These are phyloP conservation scores for Ficedula albicollis DNA, from an alignment of 2,797 vertebrate species.

Conservation along the genomic window DNA sequence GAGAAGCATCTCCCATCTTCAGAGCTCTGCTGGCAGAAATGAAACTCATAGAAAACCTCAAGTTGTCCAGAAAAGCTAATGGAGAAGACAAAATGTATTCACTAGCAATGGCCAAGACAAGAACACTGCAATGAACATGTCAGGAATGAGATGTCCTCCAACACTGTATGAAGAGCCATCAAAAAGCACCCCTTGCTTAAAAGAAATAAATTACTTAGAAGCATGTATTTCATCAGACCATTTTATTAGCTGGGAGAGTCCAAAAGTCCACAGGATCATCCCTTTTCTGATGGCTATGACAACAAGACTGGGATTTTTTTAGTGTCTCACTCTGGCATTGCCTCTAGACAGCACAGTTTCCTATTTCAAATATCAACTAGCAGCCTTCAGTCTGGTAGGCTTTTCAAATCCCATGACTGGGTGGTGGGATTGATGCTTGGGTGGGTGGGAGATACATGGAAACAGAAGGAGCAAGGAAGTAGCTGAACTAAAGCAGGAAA, in stretches of 20 bases:
- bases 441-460: not conserved
- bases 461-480: not conserved
- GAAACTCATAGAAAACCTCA: not conserved
- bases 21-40: not conserved
- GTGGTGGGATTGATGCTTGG: not conserved
- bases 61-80: not conserved
- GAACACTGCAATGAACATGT: not conserved
- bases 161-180: not conserved
- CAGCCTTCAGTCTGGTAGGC: not conserved
- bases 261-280: not conserved
- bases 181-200: not conserved
- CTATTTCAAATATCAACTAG: not conserved
- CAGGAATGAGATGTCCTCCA: not conserved
- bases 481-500: not conserved
- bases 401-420: not conserved
- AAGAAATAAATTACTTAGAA: not conserved
- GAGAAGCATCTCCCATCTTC: not conserved
- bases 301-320: not conserved
- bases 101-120: not conserved
- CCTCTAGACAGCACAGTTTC: not conserved
- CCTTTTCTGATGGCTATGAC: not conserved
- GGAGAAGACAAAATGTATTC: rapidly evolving
- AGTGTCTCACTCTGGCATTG: not conserved
- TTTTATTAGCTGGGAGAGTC: not conserved
- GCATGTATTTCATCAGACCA: not conserved